Evolutionary conservation across 2,113 vertebrate genomes (phyloP).

Genomic region (Lycaon pictus): DNA sequence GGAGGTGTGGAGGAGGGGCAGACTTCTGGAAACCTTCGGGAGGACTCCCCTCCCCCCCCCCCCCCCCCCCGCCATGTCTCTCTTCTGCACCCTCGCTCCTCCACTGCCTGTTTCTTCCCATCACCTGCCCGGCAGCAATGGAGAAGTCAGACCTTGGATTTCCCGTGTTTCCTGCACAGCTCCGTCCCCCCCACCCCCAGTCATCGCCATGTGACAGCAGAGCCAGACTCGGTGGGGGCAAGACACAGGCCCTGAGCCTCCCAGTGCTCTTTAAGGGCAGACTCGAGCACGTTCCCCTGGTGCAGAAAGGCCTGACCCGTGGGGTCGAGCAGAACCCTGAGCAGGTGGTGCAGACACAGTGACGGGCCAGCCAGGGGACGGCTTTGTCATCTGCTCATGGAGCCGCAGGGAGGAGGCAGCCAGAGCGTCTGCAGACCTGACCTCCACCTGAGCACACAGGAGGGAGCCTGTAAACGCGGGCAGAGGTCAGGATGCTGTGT

Average conservation of each 20-base stretch:
- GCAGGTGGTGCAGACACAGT: rapidly evolving
- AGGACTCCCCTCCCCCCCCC: rapidly evolving
- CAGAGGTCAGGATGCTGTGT: rapidly evolving
- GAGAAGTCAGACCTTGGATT: not conserved
- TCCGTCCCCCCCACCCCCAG: not conserved
- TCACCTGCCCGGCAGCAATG: not conserved
- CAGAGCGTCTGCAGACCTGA: rapidly evolving
- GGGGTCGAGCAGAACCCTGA: rapidly evolving
- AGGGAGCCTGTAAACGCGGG: not conserved
- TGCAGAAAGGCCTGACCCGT: rapidly evolving
- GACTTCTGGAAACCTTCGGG: rapidly evolving
- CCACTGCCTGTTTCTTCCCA: not conserved
- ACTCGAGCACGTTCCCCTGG: not conserved
- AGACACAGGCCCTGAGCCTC: not conserved
- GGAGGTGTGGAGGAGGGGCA: not conserved
- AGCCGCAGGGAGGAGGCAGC: not conserved
- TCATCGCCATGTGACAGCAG: rapidly evolving
- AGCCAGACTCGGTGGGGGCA: not conserved
- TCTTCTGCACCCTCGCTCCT: not conserved
- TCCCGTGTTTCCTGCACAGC: not conserved
- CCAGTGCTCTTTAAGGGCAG: rapidly evolving
- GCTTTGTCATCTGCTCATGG: rapidly evolving
- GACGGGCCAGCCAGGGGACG: rapidly evolving
- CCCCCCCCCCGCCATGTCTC: not conserved
- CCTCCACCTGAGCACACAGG: rapidly evolving